These are phyloP conservation scores for Digitonthophagus gazella DNA, from an alignment of 2,888 invertebrate genomes.

Conservation along the genomic window DNA sequence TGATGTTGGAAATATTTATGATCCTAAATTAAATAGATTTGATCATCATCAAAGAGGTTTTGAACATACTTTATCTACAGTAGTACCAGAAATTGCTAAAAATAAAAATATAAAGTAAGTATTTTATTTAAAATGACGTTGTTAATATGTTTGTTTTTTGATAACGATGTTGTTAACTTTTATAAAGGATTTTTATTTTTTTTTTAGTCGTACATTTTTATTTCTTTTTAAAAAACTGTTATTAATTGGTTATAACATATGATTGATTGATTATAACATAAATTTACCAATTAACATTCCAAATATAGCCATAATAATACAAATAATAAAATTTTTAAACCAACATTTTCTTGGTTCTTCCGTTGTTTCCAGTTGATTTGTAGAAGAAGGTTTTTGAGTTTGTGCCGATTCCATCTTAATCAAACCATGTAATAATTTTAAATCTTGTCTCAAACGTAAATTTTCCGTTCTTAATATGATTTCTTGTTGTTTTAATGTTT, in stretches of 20 bases:
- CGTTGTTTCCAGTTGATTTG: not conserved
- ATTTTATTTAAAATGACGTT: not conserved
- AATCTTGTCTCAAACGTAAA: too few species aligned
- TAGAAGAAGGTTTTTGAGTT: not conserved
- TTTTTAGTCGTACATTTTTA: too few species aligned
- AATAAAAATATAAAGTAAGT: conserved; percentile 60
- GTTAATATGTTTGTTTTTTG: not conserved
- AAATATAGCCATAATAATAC: not conserved
- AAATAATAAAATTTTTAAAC: not conserved
- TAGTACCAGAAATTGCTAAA: conserved; percentile 61
- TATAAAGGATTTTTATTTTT: not conserved
- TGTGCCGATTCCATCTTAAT: not conserved
- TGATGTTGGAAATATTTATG: conserved; percentile 88
- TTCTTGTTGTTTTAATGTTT: too few species aligned
- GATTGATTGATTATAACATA: not conserved
- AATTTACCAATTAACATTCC: not conserved
- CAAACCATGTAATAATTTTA: too few species aligned
- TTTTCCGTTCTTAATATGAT: too few species aligned
- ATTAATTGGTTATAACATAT: not conserved
- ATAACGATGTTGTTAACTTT: not conserved
- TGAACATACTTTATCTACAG: conserved; percentile 62
- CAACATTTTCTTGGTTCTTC: not conserved
- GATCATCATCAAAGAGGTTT: conserved; percentile 94
- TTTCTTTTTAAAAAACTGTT: not conserved
- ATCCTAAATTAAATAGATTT: conserved; percentile 72